Conservation (phyloP, 2,888 invertebrate species). For the Malthinus flaveolus region DNA sequence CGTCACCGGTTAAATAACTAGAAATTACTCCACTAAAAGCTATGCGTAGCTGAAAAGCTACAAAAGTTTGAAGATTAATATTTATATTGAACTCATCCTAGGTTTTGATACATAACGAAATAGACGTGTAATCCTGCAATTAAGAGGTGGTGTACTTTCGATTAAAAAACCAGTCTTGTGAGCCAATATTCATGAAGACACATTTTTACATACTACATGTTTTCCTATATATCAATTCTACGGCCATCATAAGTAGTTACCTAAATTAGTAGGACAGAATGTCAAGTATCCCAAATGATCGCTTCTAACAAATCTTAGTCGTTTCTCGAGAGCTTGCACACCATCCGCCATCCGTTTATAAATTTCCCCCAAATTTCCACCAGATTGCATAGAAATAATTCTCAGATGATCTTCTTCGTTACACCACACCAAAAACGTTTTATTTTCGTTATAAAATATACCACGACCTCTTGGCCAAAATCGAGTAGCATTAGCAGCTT, state of each 20-base stretch:
- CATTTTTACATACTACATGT: too few relatives aligned
- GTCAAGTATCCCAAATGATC: slow-evolving; percentile 69
- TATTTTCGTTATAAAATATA: slow-evolving; percentile 93
- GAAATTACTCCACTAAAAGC: too few relatives aligned
- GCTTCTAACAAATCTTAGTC: slow-evolving; percentile 60
- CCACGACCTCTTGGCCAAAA: slow-evolving; percentile 94
- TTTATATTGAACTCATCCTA: too few relatives aligned
- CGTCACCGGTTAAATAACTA: too few relatives aligned
- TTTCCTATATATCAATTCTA: too few relatives aligned
- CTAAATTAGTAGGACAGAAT: slow-evolving; percentile 75
- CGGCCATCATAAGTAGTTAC: slow-evolving; percentile 45
- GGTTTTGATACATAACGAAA: too few relatives aligned
- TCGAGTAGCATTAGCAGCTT: slow-evolving; percentile 89
- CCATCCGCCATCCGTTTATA: slow-evolving; percentile 58
- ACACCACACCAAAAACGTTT: slow-evolving; percentile 96
- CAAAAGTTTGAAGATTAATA: too few relatives aligned
- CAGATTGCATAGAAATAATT: slow-evolving; percentile 96
- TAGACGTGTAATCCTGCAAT: too few relatives aligned
- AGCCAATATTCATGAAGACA: too few relatives aligned
- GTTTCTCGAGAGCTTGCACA: slow-evolving; percentile 58
- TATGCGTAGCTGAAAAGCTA: too few relatives aligned
- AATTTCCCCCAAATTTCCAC: slow-evolving; percentile 85
- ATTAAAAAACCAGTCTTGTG: too few relatives aligned
- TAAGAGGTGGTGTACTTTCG: background rate
- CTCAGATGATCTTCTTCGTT: slow-evolving; percentile 98